phyloP scores from a whole-genome alignment of 2,888 invertebrate genomes.

The Campoplex nolae region DNA sequence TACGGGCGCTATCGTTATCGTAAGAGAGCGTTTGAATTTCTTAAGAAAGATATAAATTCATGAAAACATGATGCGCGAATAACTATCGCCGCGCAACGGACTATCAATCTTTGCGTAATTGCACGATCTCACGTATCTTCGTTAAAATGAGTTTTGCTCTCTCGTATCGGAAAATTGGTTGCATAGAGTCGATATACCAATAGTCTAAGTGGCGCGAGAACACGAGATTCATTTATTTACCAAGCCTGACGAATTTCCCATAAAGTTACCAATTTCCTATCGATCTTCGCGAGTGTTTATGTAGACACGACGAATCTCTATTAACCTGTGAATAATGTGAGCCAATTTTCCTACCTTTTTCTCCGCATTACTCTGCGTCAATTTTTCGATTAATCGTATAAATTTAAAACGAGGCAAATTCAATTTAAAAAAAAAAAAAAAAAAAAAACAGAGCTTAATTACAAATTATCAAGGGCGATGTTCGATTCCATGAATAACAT shows the following conservation, averaged over 20 bases:
- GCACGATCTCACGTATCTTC: conserved; percentile 49
- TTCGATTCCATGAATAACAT: too few species aligned
- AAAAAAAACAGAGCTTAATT: neutral
- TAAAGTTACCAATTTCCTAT: neutral
- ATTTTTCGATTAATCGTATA: neutral
- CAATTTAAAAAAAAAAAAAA: neutral
- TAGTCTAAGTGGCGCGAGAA: neutral
- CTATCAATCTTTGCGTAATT: conserved; percentile 38
- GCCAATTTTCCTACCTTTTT: neutral
- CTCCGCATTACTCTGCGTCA: neutral
- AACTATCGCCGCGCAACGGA: neutral
- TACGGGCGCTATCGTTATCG: neutral
- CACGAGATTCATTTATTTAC: neutral
- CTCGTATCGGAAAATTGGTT: neutral
- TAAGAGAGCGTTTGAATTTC: conserved; percentile 39
- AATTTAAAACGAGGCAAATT: neutral
- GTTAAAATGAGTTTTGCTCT: conserved; percentile 8
- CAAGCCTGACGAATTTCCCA: neutral
- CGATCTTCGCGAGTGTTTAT: neutral
- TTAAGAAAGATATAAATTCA: conserved; percentile 50
- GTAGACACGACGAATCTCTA: neutral
- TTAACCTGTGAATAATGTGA: neutral
- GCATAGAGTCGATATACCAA: neutral
- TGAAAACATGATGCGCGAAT: neutral
- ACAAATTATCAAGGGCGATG: neutral